These are phyloP conservation scores for Hippopotamyrus pictus DNA, from an alignment of 2,797 vertebrate species.

Conservation along the genomic window DNA sequence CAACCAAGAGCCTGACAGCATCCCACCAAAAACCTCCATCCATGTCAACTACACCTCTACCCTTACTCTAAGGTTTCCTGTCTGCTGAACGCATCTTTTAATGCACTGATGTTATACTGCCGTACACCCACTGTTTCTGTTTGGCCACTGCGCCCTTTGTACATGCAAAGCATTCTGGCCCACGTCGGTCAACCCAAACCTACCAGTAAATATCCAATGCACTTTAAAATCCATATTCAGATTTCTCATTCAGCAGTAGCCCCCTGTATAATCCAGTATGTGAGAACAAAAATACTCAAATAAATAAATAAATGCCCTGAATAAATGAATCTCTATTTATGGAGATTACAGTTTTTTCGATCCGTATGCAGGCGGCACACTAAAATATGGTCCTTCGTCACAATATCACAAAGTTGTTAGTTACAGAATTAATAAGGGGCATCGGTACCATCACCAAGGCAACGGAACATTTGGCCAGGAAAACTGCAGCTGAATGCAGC, in stretches of 20 bases:
- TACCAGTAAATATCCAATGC: background rate
- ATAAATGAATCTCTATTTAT: slow-evolving; percentile 3
- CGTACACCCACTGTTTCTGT: background rate
- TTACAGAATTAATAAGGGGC: background rate
- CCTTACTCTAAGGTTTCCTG: background rate
- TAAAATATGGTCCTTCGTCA: slow-evolving; percentile 3
- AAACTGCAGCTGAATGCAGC: background rate
- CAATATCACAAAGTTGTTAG: slow-evolving; percentile 1
- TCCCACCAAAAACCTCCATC: background rate
- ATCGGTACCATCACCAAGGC: background rate
- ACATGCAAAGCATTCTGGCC: background rate
- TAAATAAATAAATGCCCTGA: background rate
- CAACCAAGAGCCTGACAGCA: background rate
- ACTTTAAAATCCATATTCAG: background rate
- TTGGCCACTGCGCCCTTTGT: background rate
- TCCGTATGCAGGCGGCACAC: background rate
- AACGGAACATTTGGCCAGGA: background rate
- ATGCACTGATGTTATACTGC: background rate
- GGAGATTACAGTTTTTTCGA: background rate
- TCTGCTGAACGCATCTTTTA: background rate
- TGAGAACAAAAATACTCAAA: background rate
- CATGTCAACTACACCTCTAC: background rate
- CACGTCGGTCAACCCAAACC: background rate
- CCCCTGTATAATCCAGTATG: background rate
- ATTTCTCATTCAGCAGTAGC: slow-evolving; percentile 2